A percentile compares a stretch with the other conserved stretches of the same genome.
Evolutionary conservation across 2,888 invertebrate genomes (phyloP).

Genomic region (Pseudoips prasinana): DNA sequence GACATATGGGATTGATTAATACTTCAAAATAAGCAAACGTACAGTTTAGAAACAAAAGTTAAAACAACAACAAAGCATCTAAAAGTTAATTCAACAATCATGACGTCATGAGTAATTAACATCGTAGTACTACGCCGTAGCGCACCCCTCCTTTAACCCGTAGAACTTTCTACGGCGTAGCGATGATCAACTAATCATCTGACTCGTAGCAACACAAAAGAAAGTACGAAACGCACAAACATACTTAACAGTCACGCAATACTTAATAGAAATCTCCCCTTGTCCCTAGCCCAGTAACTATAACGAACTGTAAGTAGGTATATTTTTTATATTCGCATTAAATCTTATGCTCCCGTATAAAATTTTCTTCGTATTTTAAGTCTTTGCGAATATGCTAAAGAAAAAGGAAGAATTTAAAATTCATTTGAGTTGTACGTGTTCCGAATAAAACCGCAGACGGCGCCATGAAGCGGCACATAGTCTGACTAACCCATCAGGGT

Average conservation of each 20-base stretch:
- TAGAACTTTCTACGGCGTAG: conserved; percentile 38
- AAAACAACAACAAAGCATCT: too few relatives aligned
- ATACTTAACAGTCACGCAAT: conserved; percentile 19
- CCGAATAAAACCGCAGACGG: conserved; percentile 38
- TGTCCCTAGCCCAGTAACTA: neutral
- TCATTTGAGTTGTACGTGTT: conserved; percentile 26
- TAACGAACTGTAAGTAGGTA: too few relatives aligned
- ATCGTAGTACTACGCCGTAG: conserved; percentile 27
- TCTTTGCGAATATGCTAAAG: conserved; percentile 6
- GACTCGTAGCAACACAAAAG: conserved; percentile 20
- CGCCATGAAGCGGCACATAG: conserved; percentile 33
- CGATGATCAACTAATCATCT: conserved; percentile 35
- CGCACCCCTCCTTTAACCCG: conserved; percentile 22
- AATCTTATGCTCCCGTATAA: neutral
- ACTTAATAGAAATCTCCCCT: conserved; percentile 17
- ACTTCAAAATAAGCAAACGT: too few relatives aligned
- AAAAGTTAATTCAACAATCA: too few relatives aligned
- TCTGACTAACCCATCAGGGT: conserved; percentile 51
- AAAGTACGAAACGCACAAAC: conserved; percentile 25
- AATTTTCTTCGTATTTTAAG: neutral
- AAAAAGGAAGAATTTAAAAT: conserved; percentile 22
- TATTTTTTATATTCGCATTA: too few relatives aligned
- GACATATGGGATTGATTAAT: too few relatives aligned
- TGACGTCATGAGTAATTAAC: too few relatives aligned
- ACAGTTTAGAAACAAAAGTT: too few relatives aligned